Conservation (phyloP, 2,113 vertebrate species). For the Halichoerus grypus region DNA sequence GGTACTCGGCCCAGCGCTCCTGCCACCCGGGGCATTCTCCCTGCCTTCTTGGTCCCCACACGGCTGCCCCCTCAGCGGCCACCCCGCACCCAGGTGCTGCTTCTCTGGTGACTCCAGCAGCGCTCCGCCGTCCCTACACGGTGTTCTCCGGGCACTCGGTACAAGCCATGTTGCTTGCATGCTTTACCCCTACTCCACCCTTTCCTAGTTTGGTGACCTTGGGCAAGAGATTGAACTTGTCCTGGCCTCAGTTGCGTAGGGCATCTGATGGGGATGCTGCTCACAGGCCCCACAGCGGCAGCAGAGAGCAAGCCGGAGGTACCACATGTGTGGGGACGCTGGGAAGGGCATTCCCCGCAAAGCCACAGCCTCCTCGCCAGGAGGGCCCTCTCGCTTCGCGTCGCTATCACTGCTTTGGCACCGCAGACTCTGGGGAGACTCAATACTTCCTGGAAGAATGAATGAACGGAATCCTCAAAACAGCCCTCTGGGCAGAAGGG, state of each 20-base stretch:
- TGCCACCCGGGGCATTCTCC: no score
- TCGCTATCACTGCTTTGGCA: neutral
- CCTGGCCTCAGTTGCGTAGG: neutral
- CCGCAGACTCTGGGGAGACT: neutral
- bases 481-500: neutral
- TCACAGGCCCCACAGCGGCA: neutral
- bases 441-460: neutral
- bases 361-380: neutral
- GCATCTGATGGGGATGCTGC: neutral
- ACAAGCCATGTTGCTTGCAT: neutral
- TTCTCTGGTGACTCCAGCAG: neutral
- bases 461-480: neutral
- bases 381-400: neutral
- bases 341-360: neutral
- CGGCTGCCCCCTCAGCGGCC: neutral
- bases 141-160: neutral
- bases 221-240: neutral
- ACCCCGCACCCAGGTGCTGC: neutral
- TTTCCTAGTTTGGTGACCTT: neutral
- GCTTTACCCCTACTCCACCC: neutral
- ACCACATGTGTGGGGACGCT: neutral
- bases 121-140: no score
- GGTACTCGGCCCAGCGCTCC: neutral
- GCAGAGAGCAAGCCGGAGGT: neutral
- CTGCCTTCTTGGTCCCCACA: fast-evolving